A percentile compares a stretch with the other conserved stretches of the same genome.
Evolutionary conservation across 1,140 invertebrate genomes (phyloP).

Genomic region (Steinernema khuongi): DNA sequence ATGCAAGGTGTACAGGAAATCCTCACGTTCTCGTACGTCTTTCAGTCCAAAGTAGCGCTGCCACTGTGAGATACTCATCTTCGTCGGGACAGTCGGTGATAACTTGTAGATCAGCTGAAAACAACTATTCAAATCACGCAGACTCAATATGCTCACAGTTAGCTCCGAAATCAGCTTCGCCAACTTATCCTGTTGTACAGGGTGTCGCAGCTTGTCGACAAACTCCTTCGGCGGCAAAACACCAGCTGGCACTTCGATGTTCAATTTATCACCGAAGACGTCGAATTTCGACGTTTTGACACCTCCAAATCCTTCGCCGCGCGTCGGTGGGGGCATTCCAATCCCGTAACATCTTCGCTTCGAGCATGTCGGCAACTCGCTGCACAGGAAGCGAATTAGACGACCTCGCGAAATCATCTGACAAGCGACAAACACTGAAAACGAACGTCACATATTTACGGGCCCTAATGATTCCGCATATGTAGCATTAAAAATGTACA

Average conservation of each 20-base stretch:
- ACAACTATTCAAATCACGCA: neutral
- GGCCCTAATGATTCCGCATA: too few relatives aligned
- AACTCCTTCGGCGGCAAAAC: neutral
- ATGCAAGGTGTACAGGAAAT: neutral
- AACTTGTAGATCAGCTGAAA: conserved; percentile 6
- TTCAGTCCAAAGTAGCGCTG: neutral
- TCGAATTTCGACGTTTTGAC: neutral
- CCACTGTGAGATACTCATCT: neutral
- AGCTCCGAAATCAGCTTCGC: neutral
- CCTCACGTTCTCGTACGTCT: neutral
- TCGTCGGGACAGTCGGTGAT: neutral
- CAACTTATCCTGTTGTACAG: neutral
- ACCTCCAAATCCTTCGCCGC: neutral
- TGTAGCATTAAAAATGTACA: too few relatives aligned
- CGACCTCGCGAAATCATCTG: neutral
- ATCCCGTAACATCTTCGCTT: neutral
- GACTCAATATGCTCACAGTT: neutral
- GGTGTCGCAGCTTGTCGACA: neutral
- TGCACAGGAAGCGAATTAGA: neutral
- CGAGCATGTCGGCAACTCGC: neutral
- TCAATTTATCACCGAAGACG: neutral
- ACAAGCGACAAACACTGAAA: too few relatives aligned
- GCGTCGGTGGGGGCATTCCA: neutral
- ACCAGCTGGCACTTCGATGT: neutral
- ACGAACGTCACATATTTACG: too few relatives aligned